Evolutionary conservation across 2,113 vertebrate genomes (phyloP).

Genomic region (Malaclemys terrapin): DNA sequence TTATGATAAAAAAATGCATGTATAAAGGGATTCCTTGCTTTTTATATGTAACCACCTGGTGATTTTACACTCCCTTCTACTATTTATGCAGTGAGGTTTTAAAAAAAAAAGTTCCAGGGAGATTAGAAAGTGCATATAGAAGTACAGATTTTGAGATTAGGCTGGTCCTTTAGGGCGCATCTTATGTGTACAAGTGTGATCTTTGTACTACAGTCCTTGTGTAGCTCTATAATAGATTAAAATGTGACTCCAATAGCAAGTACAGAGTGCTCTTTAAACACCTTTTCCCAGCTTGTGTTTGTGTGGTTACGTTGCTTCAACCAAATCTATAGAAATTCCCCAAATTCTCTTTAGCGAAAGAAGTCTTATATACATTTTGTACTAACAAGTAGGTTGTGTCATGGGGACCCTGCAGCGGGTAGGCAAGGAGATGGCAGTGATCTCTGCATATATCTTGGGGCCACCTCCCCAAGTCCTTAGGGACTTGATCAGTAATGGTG

Average conservation of each 20-base stretch:
- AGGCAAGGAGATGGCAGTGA: background rate
- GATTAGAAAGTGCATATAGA: background rate
- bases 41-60: background rate
- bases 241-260: fast-evolving
- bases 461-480: background rate
- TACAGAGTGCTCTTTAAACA: fast-evolving
- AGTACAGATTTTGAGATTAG: background rate
- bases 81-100: background rate
- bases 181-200: background rate
- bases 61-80: background rate
- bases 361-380: background rate
- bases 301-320: background rate
- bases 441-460: background rate
- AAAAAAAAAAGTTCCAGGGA: background rate
- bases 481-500: background rate
- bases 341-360: background rate
- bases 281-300: background rate
- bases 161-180: background rate
- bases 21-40: background rate
- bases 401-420: background rate
- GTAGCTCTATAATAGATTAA: fast-evolving
- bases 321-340: fast-evolving
- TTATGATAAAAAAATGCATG: background rate
- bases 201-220: background rate
- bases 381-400: background rate